A percentile compares a stretch with the other conserved stretches of the same genome.
Evolutionary conservation across 1,140 invertebrate species (phyloP).

Genomic region (Penaeus indicus): DNA sequence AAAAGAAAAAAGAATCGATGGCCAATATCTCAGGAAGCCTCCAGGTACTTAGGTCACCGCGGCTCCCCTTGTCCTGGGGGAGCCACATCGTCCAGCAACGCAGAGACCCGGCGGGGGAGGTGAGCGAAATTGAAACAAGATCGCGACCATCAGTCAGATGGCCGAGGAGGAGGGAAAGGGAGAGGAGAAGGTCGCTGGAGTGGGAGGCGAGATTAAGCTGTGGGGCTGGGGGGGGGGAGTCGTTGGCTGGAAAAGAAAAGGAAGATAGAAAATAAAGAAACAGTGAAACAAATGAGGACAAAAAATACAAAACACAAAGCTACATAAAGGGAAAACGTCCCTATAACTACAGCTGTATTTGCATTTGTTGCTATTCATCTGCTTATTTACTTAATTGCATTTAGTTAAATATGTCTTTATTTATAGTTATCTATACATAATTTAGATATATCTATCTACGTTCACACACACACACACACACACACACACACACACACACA

Average conservation of each 20-base stretch:
- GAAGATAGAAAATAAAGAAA: background rate
- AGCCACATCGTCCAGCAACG: conserved; percentile 22
- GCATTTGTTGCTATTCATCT: too few relatives aligned
- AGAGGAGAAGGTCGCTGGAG: background rate
- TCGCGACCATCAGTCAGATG: conserved; percentile 60
- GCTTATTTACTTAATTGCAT: too few relatives aligned
- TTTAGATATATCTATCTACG: background rate
- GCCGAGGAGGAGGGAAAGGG: conserved; percentile 21
- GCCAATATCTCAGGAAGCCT: conserved; percentile 1
- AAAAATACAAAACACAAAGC: background rate
- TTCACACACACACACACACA: background rate
- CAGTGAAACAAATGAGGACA: background rate
- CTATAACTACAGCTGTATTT: too few relatives aligned
- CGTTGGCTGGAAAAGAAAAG: conserved; percentile 4
- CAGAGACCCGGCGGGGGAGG: conserved; percentile 16
- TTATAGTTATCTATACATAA: background rate
- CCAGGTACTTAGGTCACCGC: conserved; percentile 31
- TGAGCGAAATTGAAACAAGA: conserved; percentile 63
- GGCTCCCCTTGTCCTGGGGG: conserved; percentile 12
- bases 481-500: too few relatives aligned
- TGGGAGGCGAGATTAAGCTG: background rate
- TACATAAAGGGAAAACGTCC: too few relatives aligned
- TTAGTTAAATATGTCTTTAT: background rate
- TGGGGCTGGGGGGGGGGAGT: background rate
- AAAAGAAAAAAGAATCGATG: conserved; percentile 1